phyloP scores from a whole-genome alignment of 2,113 vertebrate species.

The Trichechus manatus region DNA sequence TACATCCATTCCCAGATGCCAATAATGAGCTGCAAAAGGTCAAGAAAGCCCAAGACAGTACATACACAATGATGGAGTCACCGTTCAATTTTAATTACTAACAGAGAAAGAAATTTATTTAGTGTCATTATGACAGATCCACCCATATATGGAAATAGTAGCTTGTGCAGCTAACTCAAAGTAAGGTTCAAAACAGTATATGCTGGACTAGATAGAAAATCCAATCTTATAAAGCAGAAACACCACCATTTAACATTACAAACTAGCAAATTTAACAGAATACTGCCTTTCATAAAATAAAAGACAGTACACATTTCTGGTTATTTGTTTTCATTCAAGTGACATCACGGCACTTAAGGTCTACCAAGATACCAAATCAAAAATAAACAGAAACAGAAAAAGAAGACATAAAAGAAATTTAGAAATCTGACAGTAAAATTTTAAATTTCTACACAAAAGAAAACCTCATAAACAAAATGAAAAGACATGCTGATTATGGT shows the following conservation, averaged over 20 bases:
- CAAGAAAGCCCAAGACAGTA: slow-evolving; percentile 53
- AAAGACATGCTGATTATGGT: background rate
- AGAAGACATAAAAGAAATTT: slow-evolving; percentile 27
- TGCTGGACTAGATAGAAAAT: slow-evolving; percentile 43
- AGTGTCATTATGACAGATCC: slow-evolving; percentile 41
- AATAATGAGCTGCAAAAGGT: slow-evolving; percentile 51
- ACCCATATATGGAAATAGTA: background rate
- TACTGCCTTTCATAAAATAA: slow-evolving; percentile 13
- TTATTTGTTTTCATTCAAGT: slow-evolving; percentile 30
- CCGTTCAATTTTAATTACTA: slow-evolving; percentile 61
- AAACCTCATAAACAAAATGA: background rate
- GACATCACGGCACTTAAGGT: background rate
- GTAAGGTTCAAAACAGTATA: slow-evolving; percentile 7
- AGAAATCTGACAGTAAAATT: background rate
- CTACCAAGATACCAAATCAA: slow-evolving; percentile 44
- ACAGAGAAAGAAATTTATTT: slow-evolving; percentile 49
- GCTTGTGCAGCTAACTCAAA: slow-evolving; percentile 54
- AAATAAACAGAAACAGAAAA: slow-evolving; percentile 51
- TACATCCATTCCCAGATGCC: slow-evolving; percentile 46
- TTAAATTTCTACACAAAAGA: background rate
- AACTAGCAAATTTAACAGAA: slow-evolving; percentile 51
- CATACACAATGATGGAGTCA: slow-evolving; percentile 3
- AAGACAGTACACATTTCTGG: background rate
- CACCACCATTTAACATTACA: slow-evolving; percentile 34
- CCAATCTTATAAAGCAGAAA: slow-evolving; percentile 44